Evolutionary conservation across 2,797 vertebrate genomes (phyloP).

Genomic region (Hapalemur alaotrensis): DNA sequence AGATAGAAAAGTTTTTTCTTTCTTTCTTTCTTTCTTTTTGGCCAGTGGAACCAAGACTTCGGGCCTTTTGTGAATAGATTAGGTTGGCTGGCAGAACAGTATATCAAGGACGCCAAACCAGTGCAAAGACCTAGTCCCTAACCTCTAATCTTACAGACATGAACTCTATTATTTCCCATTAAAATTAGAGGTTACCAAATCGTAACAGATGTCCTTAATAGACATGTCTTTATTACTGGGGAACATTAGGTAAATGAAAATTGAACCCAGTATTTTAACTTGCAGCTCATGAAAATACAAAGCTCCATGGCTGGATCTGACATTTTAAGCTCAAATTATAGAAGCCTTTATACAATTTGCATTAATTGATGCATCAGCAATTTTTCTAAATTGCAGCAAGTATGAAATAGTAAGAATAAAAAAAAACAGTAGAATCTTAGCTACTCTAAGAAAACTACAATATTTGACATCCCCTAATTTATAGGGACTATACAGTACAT

Average conservation of each 20-base stretch:
- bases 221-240: conserved; percentile 83
- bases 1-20: conserved; percentile 72
- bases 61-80: conserved; percentile 79
- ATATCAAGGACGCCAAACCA: conserved; percentile 79
- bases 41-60: conserved; percentile 70
- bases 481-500: conserved; percentile 61
- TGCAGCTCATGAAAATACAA: conserved; percentile 79
- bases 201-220: conserved; percentile 87
- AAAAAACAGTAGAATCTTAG: conserved; percentile 52
- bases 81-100: conserved; percentile 83
- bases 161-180: conserved; percentile 88
- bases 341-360: conserved; percentile 79
- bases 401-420: conserved; percentile 65
- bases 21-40: conserved; percentile 54
- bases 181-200: conserved; percentile 88
- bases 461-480: conserved; percentile 75
- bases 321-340: conserved; percentile 84
- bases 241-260: conserved; percentile 88
- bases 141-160: conserved; percentile 87
- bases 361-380: conserved; percentile 81
- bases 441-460: conserved; percentile 48
- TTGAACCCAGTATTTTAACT: conserved; percentile 85
- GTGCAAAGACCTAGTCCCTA: conserved; percentile 82
- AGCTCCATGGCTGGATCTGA: conserved; percentile 77
- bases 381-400: conserved; percentile 81